Evolutionary conservation across 2,888 invertebrate genomes (phyloP), one percentile per base, ranked within the genome.

Genomic region (Belgica antarctica): DNA sequence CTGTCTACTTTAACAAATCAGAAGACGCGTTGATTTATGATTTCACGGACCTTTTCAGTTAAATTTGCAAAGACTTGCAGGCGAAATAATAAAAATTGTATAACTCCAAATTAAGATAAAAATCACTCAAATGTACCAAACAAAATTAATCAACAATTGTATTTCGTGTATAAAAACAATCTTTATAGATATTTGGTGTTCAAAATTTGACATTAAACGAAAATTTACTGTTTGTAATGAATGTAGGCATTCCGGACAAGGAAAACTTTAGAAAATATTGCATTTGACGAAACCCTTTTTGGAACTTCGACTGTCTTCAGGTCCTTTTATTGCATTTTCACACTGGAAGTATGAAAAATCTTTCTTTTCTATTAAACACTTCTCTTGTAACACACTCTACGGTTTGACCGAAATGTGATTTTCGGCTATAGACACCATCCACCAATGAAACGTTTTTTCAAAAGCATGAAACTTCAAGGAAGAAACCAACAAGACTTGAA

Each of bases 131-230:
- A 57, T 68, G 57, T 47, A 57, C 47, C 47, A 57, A 57, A 63
- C 36, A 62, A 22, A 68, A 68, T 52, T 22, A 66, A 66, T 7
- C 66, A 28, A 15, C 57, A 68, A 17, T 15, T 68, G 31, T 68
- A 68, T 68, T 47, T 68, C 57, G 52, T 57, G 68, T 68, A 47
- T 68, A 68, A 68, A 31, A 57, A 47, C 46, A 63, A 63, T 22
- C 22, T 34, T 25, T 68, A 62, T 62, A 24, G 24, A 68, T 68
- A 68, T 68, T 68, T 68, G 68, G 68, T 68, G 68, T 68, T 68
- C 68, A 68, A 68, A 68, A 68, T 65, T 65, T 27, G 7, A 31
- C 17, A 25, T 22, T 22, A 41, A n/a, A 22, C 19, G 52, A 47
- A 47, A 68, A 57, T 57, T n/a, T 24, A 34, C 47, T 28, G 19